phyloP scores from a whole-genome alignment of 2,113 vertebrate genomes.

The Aix galericulata region DNA sequence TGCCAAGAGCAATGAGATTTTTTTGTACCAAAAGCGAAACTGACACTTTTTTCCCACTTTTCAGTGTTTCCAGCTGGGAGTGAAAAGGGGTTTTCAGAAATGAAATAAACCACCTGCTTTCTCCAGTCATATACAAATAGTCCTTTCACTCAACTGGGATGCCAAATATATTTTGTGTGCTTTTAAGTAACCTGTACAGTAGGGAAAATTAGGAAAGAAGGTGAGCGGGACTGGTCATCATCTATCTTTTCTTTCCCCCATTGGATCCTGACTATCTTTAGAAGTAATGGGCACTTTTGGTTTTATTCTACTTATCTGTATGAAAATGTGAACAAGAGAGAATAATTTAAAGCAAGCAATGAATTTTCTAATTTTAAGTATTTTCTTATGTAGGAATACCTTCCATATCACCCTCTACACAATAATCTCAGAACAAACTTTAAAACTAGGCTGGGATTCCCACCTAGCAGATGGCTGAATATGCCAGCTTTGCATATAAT shows the following conservation, averaged over 20 bases:
- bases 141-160: neutral
- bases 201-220: neutral
- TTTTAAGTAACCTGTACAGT: neutral
- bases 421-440: neutral
- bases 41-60: neutral
- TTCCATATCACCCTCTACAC: neutral
- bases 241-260: neutral
- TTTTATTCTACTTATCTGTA: neutral
- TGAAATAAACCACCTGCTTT: slow-evolving; percentile 39
- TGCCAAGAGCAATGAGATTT: neutral
- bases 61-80: slow-evolving; percentile 8
- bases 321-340: neutral
- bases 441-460: neutral
- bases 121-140: neutral
- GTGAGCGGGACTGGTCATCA: neutral
- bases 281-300: neutral
- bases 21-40: neutral
- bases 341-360: neutral
- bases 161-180: neutral
- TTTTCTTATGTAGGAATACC: neutral
- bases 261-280: neutral
- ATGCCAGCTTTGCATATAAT: neutral
- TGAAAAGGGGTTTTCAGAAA: slow-evolving; percentile 20
- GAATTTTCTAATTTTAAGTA: neutral
- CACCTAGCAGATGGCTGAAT: neutral